Conservation (phyloP, 2,113 vertebrate species). For the Aphelocoma coerulescens region DNA sequence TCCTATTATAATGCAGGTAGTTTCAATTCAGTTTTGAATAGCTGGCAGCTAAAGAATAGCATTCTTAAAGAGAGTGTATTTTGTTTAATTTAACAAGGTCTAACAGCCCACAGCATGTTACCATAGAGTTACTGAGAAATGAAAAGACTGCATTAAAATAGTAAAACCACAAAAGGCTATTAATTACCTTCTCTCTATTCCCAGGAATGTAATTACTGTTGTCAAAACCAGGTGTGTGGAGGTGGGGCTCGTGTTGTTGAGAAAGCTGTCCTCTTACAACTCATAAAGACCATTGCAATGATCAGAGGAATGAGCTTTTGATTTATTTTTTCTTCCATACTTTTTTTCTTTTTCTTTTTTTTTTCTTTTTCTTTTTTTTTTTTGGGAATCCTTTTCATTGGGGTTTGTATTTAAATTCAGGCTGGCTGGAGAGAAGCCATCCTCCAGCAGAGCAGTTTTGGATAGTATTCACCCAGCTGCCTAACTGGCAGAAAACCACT, state of each 20-base stretch:
- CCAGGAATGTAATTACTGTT: constrained; percentile 60
- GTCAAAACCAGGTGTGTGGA: constrained; percentile 34
- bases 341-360: neutral
- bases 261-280: neutral
- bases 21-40: constrained; percentile 55
- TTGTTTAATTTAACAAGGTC: constrained; percentile 68
- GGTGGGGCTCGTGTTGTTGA: neutral
- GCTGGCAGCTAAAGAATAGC: constrained; percentile 61
- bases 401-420: constrained; percentile 28
- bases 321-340: neutral
- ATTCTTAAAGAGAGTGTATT: constrained; percentile 55
- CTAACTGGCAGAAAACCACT: constrained; percentile 29
- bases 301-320: constrained; percentile 40
- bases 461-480: constrained; percentile 52
- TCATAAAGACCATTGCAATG: neutral
- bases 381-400: constrained; percentile 2
- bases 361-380: neutral
- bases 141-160: constrained; percentile 57
- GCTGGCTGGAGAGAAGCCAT: constrained; percentile 34
- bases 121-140: constrained; percentile 36
- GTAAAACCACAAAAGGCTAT: constrained; percentile 53
- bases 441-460: constrained; percentile 44
- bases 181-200: constrained; percentile 49
- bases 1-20: constrained; percentile 53
- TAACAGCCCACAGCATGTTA: constrained; percentile 58